phyloP scores from a whole-genome alignment of 2,888 invertebrate genomes.

The Rapana venosa region DNA sequence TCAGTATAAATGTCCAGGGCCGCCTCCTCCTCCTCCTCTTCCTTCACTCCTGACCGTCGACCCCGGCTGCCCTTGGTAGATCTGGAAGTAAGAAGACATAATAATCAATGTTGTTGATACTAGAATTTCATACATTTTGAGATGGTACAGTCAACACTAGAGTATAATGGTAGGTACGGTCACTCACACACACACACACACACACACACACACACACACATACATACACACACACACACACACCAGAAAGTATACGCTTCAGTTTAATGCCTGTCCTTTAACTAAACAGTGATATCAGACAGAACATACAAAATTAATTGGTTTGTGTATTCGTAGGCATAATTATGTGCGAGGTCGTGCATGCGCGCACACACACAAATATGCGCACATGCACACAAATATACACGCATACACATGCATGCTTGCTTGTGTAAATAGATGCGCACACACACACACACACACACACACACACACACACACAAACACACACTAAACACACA shows the following conservation, averaged over 20 bases:
- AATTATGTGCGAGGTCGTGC: too few species aligned
- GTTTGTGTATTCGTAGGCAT: too few species aligned
- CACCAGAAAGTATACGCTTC: not conserved
- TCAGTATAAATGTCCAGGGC: conserved; percentile 71
- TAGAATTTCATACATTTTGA: not conserved
- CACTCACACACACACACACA: not conserved
- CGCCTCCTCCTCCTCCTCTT: conserved; percentile 62
- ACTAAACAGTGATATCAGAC: too few species aligned
- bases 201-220: not conserved
- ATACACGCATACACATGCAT: not conserved
- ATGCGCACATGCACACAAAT: not conserved
- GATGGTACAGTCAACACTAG: not conserved
- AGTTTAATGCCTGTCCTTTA: too few species aligned
- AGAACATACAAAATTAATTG: too few species aligned
- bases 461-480: not conserved
- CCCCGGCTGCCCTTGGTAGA: not conserved
- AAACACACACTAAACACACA: not conserved
- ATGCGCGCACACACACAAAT: not conserved
- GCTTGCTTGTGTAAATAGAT: too few species aligned
- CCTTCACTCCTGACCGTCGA: conserved; percentile 11
- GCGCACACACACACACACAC: conserved; percentile 5
- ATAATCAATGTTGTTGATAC: not conserved
- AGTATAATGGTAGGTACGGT: too few species aligned
- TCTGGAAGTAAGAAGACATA: not conserved
- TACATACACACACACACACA: not conserved